A percentile compares a stretch with the other conserved stretches of the same genome.
Conservation (phyloP, 2,113 vertebrate genomes). For the Sinocyclocheilus anshuiensis region DNA sequence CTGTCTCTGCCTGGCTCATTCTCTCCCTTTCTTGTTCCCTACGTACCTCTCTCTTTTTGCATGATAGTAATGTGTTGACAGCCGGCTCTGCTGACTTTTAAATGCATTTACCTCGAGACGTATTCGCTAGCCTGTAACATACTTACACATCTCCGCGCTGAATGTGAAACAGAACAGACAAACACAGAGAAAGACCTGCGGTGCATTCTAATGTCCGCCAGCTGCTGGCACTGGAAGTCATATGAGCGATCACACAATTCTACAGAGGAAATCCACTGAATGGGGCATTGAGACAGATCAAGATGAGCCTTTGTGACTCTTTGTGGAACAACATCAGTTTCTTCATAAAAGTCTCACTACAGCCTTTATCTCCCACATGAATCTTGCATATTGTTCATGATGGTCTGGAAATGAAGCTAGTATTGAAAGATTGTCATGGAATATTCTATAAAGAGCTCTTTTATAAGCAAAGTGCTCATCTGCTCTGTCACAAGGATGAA, state of each 20-base stretch:
- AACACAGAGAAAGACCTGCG: constrained; percentile 1
- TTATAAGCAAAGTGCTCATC: constrained; percentile 3
- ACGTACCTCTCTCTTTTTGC: neutral
- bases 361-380: neutral
- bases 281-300: neutral
- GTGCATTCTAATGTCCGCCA: constrained; percentile 15
- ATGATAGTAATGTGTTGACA: neutral
- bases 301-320: neutral
- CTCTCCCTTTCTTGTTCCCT: neutral
- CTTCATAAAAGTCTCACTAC: neutral
- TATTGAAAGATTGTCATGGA: neutral
- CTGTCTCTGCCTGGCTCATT: neutral
- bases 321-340: neutral
- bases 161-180: constrained; percentile 13
- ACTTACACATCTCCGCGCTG: neutral
- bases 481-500: neutral
- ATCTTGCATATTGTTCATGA: neutral
- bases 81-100: constrained; percentile 1
- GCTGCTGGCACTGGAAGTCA: neutral
- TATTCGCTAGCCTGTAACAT: constrained; percentile 30
- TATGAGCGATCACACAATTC: constrained; percentile 24
- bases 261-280: neutral
- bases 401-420: neutral
- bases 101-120: neutral
- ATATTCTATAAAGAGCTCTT: neutral